phyloP scores from a whole-genome alignment of 2,113 vertebrate genomes.

The Nothoprocta pentlandii region DNA sequence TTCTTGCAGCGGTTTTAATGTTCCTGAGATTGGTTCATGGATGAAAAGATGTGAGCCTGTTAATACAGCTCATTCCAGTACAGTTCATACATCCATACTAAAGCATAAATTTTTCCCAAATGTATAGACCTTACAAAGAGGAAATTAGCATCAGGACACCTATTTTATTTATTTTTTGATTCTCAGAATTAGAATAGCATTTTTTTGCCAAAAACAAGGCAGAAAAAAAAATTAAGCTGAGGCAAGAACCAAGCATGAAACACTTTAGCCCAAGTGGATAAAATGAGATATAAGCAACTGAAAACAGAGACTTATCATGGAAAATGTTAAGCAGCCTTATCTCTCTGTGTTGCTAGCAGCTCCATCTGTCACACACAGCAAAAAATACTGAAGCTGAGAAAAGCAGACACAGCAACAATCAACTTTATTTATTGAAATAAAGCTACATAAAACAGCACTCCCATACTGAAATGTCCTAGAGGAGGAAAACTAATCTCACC shows the following conservation, averaged over 20 bases:
- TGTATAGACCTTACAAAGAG: background rate
- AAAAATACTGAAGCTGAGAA: constrained; percentile 59
- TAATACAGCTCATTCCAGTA: background rate
- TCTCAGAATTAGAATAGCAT: constrained; percentile 4
- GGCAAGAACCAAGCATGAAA: constrained; percentile 53
- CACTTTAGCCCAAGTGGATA: constrained; percentile 30
- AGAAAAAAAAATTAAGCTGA: constrained; percentile 1
- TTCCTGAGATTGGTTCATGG: background rate
- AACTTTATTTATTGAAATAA: constrained; percentile 69
- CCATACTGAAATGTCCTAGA: constrained; percentile 57
- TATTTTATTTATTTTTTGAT: background rate
- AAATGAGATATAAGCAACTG: constrained; percentile 46
- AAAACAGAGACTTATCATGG: constrained; percentile 41
- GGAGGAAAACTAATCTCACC: constrained; percentile 55
- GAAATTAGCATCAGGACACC: background rate
- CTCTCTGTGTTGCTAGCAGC: constrained; percentile 48
- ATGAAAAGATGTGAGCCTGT: background rate
- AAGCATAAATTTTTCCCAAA: background rate
- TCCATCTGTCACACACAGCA: constrained; percentile 53
- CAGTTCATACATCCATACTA: background rate
- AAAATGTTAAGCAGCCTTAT: constrained; percentile 62
- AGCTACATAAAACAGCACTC: constrained; percentile 52
- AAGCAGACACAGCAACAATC: constrained; percentile 51
- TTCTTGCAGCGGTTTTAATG: background rate
- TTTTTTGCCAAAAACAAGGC: background rate